Conservation (phyloP, 2,888 invertebrate genomes). For the Lymantria monacha region DNA sequence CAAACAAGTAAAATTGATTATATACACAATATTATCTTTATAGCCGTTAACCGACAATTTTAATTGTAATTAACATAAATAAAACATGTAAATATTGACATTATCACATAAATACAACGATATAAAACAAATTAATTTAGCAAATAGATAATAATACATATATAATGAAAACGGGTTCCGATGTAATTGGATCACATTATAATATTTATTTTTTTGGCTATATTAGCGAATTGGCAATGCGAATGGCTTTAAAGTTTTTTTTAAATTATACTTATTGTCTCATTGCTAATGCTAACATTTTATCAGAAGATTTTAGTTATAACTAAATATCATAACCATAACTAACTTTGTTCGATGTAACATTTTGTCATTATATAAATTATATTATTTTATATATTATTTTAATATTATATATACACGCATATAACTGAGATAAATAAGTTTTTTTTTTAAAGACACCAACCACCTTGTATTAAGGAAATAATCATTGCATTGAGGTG, state of each 20-base stretch:
- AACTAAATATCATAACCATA: not conserved
- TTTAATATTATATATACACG: no score
- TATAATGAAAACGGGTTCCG: constrained; percentile 16
- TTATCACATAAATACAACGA: constrained; percentile 40
- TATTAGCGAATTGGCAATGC: constrained; percentile 57
- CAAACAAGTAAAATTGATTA: not conserved
- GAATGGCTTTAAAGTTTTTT: constrained; percentile 31
- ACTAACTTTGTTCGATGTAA: constrained; percentile 11
- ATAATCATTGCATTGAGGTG: no score
- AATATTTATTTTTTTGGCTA: constrained; percentile 19
- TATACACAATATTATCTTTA: constrained; percentile 37
- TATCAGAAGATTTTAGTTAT: constrained; percentile 3
- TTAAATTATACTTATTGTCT: constrained; percentile 6
- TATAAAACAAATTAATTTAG: constrained; percentile 41
- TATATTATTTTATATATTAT: not conserved
- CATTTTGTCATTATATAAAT: not conserved
- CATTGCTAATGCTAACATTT: constrained; percentile 27
- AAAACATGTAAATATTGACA: constrained; percentile 44
- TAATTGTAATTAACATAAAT: constrained; percentile 51
- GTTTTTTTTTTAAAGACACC: no score
- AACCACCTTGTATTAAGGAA: no score
- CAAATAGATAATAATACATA: constrained; percentile 23
- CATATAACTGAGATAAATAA: no score
- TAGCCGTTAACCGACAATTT: constrained; percentile 39
- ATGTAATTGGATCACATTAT: constrained; percentile 14